Conservation (phyloP, 2,797 vertebrate genomes). For the Gouania willdenowi region DNA sequence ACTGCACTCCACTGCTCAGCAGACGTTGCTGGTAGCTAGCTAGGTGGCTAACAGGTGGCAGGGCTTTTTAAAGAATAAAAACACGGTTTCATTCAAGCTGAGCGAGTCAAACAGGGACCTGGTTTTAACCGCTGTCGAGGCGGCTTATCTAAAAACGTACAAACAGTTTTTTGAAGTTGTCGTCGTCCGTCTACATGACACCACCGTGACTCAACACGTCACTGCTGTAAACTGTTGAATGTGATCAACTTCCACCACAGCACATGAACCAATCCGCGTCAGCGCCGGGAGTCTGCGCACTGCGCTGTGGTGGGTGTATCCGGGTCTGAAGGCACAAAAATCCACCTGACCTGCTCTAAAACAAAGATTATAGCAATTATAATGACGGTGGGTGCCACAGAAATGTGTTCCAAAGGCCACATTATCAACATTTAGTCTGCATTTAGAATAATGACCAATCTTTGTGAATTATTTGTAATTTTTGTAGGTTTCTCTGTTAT, state of each 20-base stretch:
- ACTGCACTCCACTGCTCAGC: slow-evolving; percentile 25
- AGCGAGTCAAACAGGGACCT: not conserved
- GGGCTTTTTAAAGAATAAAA: not conserved
- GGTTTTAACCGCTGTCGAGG: too few species aligned
- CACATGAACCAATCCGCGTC: slow-evolving; percentile 33
- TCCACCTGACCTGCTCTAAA: too few species aligned
- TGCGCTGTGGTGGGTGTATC: too few species aligned
- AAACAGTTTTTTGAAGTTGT: slow-evolving; percentile 45
- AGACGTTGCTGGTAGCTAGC: slow-evolving; percentile 43
- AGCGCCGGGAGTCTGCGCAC: slow-evolving; percentile 50
- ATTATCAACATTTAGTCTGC: too few species aligned
- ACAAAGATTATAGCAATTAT: too few species aligned
- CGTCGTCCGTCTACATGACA: not conserved
- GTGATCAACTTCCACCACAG: slow-evolving; percentile 24
- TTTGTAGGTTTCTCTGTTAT: too few species aligned
- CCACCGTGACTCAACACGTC: slow-evolving; percentile 53
- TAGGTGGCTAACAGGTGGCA: slow-evolving; percentile 29
- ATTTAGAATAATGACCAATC: too few species aligned
- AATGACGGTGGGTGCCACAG: too few species aligned
- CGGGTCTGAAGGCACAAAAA: too few species aligned
- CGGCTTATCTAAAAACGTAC: not conserved
- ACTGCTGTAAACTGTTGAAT: slow-evolving; percentile 31
- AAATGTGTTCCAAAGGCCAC: too few species aligned
- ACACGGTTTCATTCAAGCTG: not conserved
- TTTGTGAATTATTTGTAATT: too few species aligned